Evolutionary conservation across 2,797 vertebrate species (phyloP).

Genomic region (Sebastes aleutianus): DNA sequence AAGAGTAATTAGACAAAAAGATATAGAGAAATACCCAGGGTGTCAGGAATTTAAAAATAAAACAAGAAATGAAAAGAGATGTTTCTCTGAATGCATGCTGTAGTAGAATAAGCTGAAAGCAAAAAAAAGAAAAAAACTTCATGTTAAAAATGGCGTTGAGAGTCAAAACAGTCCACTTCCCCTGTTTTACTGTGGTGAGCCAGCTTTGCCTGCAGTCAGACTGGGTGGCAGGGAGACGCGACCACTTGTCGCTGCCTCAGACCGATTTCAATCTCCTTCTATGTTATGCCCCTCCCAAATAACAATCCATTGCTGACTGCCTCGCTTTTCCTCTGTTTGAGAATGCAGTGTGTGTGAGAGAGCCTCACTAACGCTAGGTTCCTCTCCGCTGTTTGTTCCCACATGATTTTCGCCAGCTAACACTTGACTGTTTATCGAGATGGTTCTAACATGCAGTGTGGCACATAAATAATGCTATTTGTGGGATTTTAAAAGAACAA

Average conservation of each 20-base stretch:
- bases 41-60: slow-evolving; percentile 3
- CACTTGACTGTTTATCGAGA: not conserved
- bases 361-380: slow-evolving; percentile 37
- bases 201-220: slow-evolving; percentile 77
- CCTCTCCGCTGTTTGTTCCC: slow-evolving; percentile 36
- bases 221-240: slow-evolving; percentile 87
- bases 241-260: slow-evolving; percentile 84
- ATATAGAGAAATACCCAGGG: not conserved
- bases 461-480: not conserved
- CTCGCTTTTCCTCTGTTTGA: slow-evolving; percentile 77
- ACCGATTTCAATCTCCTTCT: slow-evolving; percentile 85
- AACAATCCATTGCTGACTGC: slow-evolving; percentile 83
- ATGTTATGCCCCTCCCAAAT: slow-evolving; percentile 82
- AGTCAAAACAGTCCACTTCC: slow-evolving; percentile 84
- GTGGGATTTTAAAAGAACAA: not conserved
- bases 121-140: slow-evolving; percentile 24
- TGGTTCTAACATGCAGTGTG: not conserved
- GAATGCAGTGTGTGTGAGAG: slow-evolving; percentile 46
- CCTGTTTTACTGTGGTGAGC: slow-evolving; percentile 68
- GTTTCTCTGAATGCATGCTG: slow-evolving; percentile 48
- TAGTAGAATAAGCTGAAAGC: slow-evolving; percentile 14
- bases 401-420: slow-evolving; percentile 7
- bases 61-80: slow-evolving; percentile 32
- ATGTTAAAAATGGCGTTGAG: slow-evolving; percentile 79
- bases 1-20: slow-evolving; percentile 19